Base-by-base conservation (phyloP, 2,888 invertebrate species). In the Ferrisia virgata region DNA sequence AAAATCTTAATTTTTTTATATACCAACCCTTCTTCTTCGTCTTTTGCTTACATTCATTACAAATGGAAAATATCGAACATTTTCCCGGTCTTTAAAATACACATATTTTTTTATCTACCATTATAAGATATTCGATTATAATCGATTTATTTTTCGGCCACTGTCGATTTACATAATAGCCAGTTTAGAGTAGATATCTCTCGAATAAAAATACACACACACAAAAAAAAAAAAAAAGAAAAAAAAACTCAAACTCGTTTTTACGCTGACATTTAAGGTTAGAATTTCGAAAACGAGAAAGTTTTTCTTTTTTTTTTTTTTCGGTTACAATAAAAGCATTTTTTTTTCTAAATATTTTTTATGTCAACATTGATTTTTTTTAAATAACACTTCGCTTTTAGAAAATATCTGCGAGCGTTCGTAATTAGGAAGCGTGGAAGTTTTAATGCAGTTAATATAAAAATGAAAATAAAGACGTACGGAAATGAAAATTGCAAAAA, bases 391-490 rank as follows among this genome's bases (percentile, higher is more conserved):
- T n/a, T 9, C 33, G 72, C 33, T 33, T 72, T 72, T 72, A 33
- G n/a, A 72, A 72, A 72, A 72, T 72, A 72, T 72, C 72, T 33
- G 72, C 72, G 33, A 72, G 72, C 72, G 72, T 72, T 72, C 72
- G 72, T 72, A 72, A 72, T 72, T 72, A 72, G 72, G 72, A 72
- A 72, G 72, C 72, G 72, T 72, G 72, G 72, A 72, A 72, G 72
- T 72, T 72, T 72, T 72, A 72, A 72, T 33, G 33, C 33, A 33
- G 72, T 72, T 72, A 58, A 58, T 58, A 58, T 58, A 58, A 58
- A 58, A 58, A 58, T 58, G 72, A 72, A 72, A 31, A 72, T 72
- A 72, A 72, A 72, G 72, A 72, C 25, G 33, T 33, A 33, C 72
- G 33, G 72, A 72, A 72, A 72, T 33, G n/a, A 72, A 72, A 72